phyloP scores from a whole-genome alignment of 1,140 invertebrate genomes.

The Bombus vancouverensis region DNA sequence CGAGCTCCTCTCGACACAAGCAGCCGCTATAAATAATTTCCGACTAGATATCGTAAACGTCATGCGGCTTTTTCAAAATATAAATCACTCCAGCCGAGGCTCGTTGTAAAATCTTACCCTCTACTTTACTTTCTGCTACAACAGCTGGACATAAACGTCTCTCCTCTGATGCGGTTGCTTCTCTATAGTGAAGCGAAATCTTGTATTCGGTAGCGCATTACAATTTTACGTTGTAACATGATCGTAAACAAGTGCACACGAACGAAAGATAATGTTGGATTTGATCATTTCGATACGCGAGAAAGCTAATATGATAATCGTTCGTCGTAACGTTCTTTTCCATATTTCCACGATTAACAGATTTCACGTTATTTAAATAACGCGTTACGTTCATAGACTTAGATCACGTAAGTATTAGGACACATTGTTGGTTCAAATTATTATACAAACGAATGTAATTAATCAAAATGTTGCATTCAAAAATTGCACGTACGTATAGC shows the following conservation, averaged over 20 bases:
- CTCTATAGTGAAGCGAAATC: conserved; percentile 27
- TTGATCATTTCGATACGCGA: too few species aligned
- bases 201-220: background rate
- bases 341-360: too few species aligned
- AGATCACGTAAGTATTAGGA: too few species aligned
- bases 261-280: background rate
- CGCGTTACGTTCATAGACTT: too few species aligned
- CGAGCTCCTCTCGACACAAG: conserved; percentile 52
- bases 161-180: conserved; percentile 38
- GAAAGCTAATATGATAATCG: too few species aligned
- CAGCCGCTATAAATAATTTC: conserved; percentile 76
- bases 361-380: too few species aligned
- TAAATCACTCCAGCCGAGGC: conserved; percentile 70
- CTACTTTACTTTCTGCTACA: conserved; percentile 42
- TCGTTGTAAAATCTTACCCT: conserved; percentile 68
- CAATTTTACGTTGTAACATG: background rate
- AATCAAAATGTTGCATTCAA: too few species aligned
- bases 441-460: too few species aligned
- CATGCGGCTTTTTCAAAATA: conserved; percentile 71
- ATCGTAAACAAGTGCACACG: background rate
- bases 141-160: conserved; percentile 60
- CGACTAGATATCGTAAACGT: conserved; percentile 76
- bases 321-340: too few species aligned
- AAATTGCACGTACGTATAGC: too few species aligned
- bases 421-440: too few species aligned